These are phyloP conservation scores for Anisognathus igniventris DNA, from an alignment of 2,797 vertebrate species.

Conservation along the genomic window DNA sequence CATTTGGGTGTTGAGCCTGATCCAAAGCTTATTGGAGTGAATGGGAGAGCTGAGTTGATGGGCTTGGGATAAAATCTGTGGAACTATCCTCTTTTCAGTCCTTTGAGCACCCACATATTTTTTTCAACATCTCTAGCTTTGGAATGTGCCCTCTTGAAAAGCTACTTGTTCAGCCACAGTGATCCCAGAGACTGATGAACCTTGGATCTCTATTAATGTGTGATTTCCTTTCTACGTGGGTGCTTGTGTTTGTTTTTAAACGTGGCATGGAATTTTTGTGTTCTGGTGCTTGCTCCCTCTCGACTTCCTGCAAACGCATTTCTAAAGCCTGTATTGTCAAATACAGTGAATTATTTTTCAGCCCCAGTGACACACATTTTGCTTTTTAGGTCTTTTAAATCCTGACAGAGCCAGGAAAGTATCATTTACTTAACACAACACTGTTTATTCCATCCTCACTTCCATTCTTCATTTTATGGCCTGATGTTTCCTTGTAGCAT, in stretches of 20 bases:
- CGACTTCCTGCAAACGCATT: neutral
- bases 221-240: constrained; percentile 52
- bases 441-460: constrained; percentile 13
- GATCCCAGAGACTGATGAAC: neutral
- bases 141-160: neutral
- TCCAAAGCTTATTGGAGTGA: constrained; percentile 21
- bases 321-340: constrained; percentile 33
- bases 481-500: neutral
- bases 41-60: neutral
- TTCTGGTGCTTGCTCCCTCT: constrained; percentile 28
- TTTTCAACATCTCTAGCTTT: neutral
- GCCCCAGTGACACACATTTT: constrained; percentile 10
- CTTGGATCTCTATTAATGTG: constrained; percentile 28
- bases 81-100: neutral
- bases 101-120: neutral
- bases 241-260: constrained; percentile 32
- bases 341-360: constrained; percentile 4
- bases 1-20: neutral
- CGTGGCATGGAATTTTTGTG: constrained; percentile 22
- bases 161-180: neutral
- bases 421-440: neutral
- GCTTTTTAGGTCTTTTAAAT: constrained; percentile 15
- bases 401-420: constrained; percentile 16
- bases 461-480: constrained; percentile 24
- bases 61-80: neutral